A percentile compares a stretch with the other conserved stretches of the same genome.
Evolutionary conservation across 2,888 invertebrate genomes (phyloP).

Genomic region (Megamerina dolium): DNA sequence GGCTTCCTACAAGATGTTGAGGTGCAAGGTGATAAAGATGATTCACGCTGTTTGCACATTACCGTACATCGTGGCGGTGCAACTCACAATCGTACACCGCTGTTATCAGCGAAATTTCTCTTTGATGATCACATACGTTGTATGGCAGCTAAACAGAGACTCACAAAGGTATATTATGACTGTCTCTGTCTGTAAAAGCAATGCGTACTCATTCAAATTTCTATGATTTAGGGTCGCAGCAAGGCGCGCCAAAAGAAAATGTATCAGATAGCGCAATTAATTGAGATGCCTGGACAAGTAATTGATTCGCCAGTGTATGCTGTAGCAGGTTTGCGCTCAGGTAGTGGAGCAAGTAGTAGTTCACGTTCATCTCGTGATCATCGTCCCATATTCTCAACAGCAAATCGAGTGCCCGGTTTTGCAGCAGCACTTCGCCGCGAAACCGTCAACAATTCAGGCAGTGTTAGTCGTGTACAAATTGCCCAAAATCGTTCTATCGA

Average conservation of each 20-base stretch:
- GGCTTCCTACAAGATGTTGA: slow-evolving; percentile 95
- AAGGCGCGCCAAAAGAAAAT: slow-evolving; percentile 96
- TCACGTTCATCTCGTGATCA: slow-evolving; percentile 45
- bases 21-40: slow-evolving; percentile 91
- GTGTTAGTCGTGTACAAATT: slow-evolving; percentile 46
- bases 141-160: slow-evolving; percentile 94
- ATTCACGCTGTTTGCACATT: slow-evolving; percentile 89
- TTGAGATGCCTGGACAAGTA: slow-evolving; percentile 66
- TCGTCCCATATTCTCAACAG: slow-evolving; percentile 53
- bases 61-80: slow-evolving; percentile 77
- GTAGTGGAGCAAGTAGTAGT: slow-evolving; percentile 29
- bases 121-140: slow-evolving; percentile 99
- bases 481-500: slow-evolving; percentile 45
- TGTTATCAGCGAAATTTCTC: slow-evolving; percentile 87
- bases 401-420: slow-evolving; percentile 54
- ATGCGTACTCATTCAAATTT: slow-evolving; percentile 13
- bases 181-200: neutral
- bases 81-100: slow-evolving; percentile 65
- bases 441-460: slow-evolving; percentile 35
- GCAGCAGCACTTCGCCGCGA: slow-evolving; percentile 55
- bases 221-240: slow-evolving; percentile 77
- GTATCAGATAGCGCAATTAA: slow-evolving; percentile 85
- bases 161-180: slow-evolving; percentile 61
- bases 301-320: slow-evolving; percentile 42
- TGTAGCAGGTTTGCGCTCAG: slow-evolving; percentile 31